Base-by-base conservation (phyloP, 2,888 invertebrate species). In the Melanostoma scalare region DNA sequence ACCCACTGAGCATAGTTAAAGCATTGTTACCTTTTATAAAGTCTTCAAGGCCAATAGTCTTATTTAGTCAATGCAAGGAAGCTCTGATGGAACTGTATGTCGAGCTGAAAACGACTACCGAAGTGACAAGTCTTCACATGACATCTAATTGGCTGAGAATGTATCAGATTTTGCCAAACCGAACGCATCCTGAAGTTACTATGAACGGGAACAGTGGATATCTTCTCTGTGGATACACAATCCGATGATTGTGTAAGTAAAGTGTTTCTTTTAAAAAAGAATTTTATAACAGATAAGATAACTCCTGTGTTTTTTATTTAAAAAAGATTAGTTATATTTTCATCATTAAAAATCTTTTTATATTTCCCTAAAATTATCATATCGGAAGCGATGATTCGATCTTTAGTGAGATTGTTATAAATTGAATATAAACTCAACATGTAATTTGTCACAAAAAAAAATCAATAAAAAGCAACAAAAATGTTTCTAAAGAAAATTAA, bases 161-260 rank as follows among this genome's bases (percentile, higher is more conserved):
- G 87, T 98, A 98, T 92, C 99, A 99, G 93, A 95, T 97, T 78
- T 91, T 98, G 84, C 95, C 96, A 2, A 95, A 96, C 86, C 93
- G 99, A 90, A 99, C 99, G 20, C 99, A 99, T 93, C 99, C 99
- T 1, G 95, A 96, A 89, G 97, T 99, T 42, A 94, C 94, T 87
- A 99, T 98, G 95, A 96, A 94, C 89, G 95, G 95, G 55, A 94
- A 94, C 77, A 96, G 98, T 88, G 99, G 99, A 0, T 99, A 95
- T 91, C 91, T 99, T 81, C 92, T 99, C 86, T 94, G 95, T 85
- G 98, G 92, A 90, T 89, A 91, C 92, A 87, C 93, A 90, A 89
- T 93, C 6, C 87, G 86, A 84, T 87, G 20, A 20, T 20, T 20
- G 20, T 20, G 20, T 20, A 20, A 86, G 46, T 50, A 10, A 79